These are phyloP conservation scores for Genyomyrus donnyi DNA, from an alignment of 2,113 vertebrate genomes.

Conservation along the genomic window DNA sequence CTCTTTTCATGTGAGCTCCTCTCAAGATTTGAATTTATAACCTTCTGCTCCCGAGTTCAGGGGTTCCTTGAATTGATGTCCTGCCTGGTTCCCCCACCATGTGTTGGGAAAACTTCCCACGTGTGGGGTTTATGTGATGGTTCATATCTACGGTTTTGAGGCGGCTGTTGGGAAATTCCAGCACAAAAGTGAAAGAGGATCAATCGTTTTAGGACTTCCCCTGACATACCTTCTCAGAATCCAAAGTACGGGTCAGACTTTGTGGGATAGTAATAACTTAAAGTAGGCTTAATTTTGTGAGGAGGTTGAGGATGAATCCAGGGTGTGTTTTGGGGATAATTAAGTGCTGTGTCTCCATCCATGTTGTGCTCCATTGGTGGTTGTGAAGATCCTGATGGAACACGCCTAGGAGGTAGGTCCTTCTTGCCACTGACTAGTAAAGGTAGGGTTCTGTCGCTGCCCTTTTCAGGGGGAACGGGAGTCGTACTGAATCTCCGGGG, in stretches of 20 bases:
- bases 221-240: not conserved
- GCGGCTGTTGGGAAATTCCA: not conserved
- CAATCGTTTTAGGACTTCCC: not conserved
- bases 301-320: not conserved
- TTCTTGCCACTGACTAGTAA: not conserved
- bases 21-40: not conserved
- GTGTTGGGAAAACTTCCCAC: not conserved
- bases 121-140: not conserved
- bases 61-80: not conserved
- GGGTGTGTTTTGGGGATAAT: not conserved
- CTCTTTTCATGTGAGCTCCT: not conserved
- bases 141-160: not conserved
- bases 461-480: not conserved
- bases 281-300: not conserved
- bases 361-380: not conserved
- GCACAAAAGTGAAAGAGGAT: not conserved
- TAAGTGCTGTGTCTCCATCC: not conserved
- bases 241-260: not conserved
- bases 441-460: not conserved
- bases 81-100: not conserved
- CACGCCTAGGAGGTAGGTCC: not conserved
- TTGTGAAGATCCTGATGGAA: not conserved
- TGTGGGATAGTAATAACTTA: not conserved
- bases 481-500: not conserved
- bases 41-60: not conserved